Base-by-base conservation (phyloP, 2,797 vertebrate species). In the Cuculus canorus region DNA sequence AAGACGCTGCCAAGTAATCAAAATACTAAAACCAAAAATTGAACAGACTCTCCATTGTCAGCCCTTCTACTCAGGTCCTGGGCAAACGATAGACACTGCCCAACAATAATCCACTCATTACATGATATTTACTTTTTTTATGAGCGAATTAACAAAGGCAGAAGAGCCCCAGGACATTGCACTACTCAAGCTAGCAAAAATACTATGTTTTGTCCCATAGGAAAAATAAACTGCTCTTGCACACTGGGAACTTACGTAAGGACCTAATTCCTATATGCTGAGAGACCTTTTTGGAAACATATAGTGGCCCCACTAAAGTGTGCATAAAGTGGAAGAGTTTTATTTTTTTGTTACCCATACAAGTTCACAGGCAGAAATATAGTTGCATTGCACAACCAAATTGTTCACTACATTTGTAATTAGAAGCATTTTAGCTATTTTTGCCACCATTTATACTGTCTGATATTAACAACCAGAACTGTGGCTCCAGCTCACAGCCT, bases 341-440 rank as follows among this genome's bases (percentile, higher is more conserved):
- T 82, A 83, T 47, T 80, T 96, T 82, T 83, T 47, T 80, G 30
- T 88, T 63, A 93, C 21, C 19, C 41, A 43, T 32, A 59, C 17
- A 54, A 0, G 35, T 82, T 79, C 76, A n/a, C 11, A 17, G 17
- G 57, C 91, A 41, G 59, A 92, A 90, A 91, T 10, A 60, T 1
- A 94, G 65, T 35, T 90, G 53, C 60, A 78, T 25, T 81, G 24
- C 35, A 64, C 28, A 79, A 57, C 39, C 61, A 87, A 85, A 94
- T 56, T 22, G 30, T 53, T 85, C 27, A 4, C 17, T 23, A 35
- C 28, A 21, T 68, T 90, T 92, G 92, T 91, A 86, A 61, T 85
- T 95, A 60, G 11, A 95, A 82, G 69, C 39, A 75, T 53, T 92
- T 94, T 70, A 50, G 33, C 41, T 94, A 53, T 71, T 88, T 88